phyloP scores from a whole-genome alignment of 2,113 vertebrate genomes.

The Petaurus breviceps region DNA sequence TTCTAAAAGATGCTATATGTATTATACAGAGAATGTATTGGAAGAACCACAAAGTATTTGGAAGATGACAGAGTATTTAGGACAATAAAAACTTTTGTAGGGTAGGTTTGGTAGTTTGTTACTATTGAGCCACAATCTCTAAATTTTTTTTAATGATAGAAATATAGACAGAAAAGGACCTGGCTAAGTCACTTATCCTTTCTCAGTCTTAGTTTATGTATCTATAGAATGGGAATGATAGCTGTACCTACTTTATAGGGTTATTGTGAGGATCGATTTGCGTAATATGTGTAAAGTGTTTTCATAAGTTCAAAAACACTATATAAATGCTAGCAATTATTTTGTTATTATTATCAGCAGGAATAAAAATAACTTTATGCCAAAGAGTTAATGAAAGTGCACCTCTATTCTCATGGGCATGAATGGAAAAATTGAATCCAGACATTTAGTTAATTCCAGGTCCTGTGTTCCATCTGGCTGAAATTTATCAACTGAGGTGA shows the following conservation, averaged over 20 bases:
- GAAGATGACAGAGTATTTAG: background rate
- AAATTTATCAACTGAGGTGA: background rate
- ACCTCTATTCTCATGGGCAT: background rate
- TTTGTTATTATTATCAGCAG: conserved; percentile 20
- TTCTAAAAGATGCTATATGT: background rate
- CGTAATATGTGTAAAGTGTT: background rate
- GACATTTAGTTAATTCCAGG: conserved; percentile 17
- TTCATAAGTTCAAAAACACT: background rate
- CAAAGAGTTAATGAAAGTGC: background rate
- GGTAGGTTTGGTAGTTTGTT: background rate
- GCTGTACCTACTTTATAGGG: background rate
- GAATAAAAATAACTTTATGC: conserved; percentile 15
- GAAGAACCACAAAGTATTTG: background rate
- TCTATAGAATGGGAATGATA: background rate
- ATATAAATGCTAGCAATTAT: background rate
- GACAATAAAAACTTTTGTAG: background rate
- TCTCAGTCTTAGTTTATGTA: background rate
- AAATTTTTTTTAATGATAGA: background rate
- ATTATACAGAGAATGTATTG: background rate
- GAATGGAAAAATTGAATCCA: conserved; percentile 7
- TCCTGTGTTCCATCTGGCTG: background rate
- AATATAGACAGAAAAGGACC: background rate
- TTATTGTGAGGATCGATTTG: background rate
- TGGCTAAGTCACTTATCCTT: background rate
- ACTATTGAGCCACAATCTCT: background rate